Evolutionary conservation across 2,113 vertebrate species (phyloP), one percentile per base, ranked within the genome.

Genomic region (Uria lomvia): DNA sequence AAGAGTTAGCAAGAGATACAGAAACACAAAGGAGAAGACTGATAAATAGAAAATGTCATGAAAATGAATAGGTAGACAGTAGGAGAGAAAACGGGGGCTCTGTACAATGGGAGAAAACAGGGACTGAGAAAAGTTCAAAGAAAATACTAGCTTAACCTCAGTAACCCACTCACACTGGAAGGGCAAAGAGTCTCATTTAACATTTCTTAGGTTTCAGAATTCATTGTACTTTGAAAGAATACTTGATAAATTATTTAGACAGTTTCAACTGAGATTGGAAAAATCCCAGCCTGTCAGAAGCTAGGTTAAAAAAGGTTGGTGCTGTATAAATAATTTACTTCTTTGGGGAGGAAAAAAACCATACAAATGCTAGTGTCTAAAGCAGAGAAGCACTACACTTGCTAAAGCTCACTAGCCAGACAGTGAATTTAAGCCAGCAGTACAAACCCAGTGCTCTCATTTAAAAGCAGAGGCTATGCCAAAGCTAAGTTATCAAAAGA

Each of bases 211-310:
- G 96, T 92, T 98, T 97, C 94, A 92, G 94, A 96, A 97, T 83
- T 78, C 92, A 96, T 96, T 97, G 94, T 96, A 95, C 26, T 43
- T 91, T 96, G 96, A 96, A 96, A 95, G 90, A 98, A 98, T 90
- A 95, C 95, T 94, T 95, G 89, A 98, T 98, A 97, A 98, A 98
- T 98, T 97, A 98, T 98, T 98, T 98, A 98, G 93, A 97, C 87
- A 83, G 89, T 96, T 97, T 97, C 97, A 96, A 80, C 88, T 27
- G 56, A 98, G 96, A 97, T 70, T 97, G 97, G 96, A 98, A 97
- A 97, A 97, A 97, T 91, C 90, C 96, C 93, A 97, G 93, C 90
- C 93, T 97, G 98, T 97, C 96, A 98, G 97, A 98, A 97, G 96
- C 96, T 96, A 87, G 67, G 94, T 96, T 97, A 96, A 97, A 97